Base-by-base conservation (phyloP, 2,888 invertebrate genomes). In the Acholoe squamosa region DNA sequence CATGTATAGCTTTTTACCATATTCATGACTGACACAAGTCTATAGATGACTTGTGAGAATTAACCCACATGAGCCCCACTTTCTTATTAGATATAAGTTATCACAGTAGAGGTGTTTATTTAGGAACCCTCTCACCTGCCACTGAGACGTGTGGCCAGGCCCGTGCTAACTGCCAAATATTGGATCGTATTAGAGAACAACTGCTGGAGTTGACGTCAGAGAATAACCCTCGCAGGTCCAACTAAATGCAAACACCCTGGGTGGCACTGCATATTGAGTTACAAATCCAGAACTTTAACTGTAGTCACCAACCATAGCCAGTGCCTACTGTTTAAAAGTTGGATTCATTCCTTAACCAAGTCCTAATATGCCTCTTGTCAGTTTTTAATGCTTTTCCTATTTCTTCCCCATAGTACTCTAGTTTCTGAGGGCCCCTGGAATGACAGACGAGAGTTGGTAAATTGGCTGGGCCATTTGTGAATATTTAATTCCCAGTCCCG, bases 181-280 rank as follows among this genome's bases (percentile, higher is more conserved):
- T 25, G 71, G 0, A 71, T 71, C 71, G 25, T 71, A 71, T 71
- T 71, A 28, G 25, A 71, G 28, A 71, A 71, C 71, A 71, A 71
- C 25, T 14, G 28, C 12, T 25, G 25, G n/a, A 28, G 71, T 71
- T 71, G 19, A 71, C 71, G 28, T 71, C 28, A 71, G 71, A 14
- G 71, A 71, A 71, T 71, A 71, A 25, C 28, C 71, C 31, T 28
- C 71, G 28, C 71, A 25, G 31, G 14, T 14, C 25, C 31, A 0
- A 28, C 14, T 28, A 25, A 71, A 71, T 71, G n/a, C 19, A 71
- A 71, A 28, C 71, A 71, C 14, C 71, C 3, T 71, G 71, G 71
- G 71, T 71, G 71, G 71, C 71, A 28, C 14, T 5, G 71, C 25
- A 28, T 14, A 25, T 71, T 71, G 71, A n/a, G 16, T 71, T 71